Percentiles rank a stretch among this genome's conserved stretches.
phyloP scores from a whole-genome alignment of 92 coral and sea anemone genomes.

The Virgularia gustaviana region DNA sequence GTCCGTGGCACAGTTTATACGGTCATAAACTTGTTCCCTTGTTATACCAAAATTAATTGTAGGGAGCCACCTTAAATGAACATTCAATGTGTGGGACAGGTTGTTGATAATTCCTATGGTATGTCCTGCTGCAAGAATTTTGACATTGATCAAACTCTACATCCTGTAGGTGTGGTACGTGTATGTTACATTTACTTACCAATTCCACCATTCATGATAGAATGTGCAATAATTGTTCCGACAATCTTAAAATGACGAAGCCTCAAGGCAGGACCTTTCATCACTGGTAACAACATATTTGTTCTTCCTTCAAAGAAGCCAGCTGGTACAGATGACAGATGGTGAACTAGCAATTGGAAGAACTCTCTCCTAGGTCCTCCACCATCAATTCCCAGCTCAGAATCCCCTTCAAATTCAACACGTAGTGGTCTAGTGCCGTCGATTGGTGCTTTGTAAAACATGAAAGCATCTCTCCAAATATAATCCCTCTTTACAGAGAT shows the following conservation, averaged over 20 bases:
- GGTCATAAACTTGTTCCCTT: too few relatives aligned
- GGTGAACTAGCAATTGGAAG: neutral
- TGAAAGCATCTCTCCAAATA: slow-evolving; percentile 1
- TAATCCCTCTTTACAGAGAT: neutral
- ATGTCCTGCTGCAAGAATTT: too few relatives aligned
- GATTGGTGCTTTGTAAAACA: neutral
- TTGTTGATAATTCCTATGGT: too few relatives aligned
- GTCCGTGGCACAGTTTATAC: too few relatives aligned
- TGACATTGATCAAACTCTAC: too few relatives aligned
- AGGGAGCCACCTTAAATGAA: too few relatives aligned
- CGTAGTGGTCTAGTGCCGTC: slow-evolving; percentile 6
- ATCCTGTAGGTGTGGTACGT: too few relatives aligned
- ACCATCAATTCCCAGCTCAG: too few relatives aligned
- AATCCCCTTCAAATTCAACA: neutral
- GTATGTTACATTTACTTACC: neutral
- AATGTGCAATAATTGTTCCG: slow-evolving; percentile 27
- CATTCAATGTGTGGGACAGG: too few relatives aligned
- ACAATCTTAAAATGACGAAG: slow-evolving; percentile 17
- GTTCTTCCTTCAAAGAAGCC: slow-evolving; percentile 19
- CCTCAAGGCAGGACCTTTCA: slow-evolving; percentile 23
- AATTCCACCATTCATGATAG: slow-evolving; percentile 12
- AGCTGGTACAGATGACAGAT: neutral
- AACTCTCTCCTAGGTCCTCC: neutral
- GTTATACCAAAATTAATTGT: too few relatives aligned
- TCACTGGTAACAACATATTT: slow-evolving; percentile 6